Percentiles rank a stretch among this genome's conserved stretches.
Evolutionary conservation across 2,113 vertebrate genomes (phyloP).

Genomic region (Dromas ardeola): DNA sequence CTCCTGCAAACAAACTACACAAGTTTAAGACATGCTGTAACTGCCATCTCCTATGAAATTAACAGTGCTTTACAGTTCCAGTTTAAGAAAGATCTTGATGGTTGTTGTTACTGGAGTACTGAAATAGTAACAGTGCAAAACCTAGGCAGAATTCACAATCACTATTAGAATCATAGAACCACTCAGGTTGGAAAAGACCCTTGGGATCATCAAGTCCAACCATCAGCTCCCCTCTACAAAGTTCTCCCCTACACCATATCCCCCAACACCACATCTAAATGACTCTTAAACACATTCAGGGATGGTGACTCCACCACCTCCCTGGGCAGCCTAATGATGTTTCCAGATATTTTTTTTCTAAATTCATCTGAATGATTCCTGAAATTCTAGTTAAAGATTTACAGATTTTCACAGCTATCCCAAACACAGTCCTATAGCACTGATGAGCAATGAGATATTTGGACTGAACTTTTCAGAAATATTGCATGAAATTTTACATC

Average conservation of each 20-base stretch:
- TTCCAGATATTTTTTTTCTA: neutral
- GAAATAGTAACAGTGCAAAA: neutral
- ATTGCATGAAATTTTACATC: neutral
- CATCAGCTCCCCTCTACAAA: no score
- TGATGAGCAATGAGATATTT: constrained; percentile 15
- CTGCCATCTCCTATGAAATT: neutral
- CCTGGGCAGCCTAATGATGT: no score
- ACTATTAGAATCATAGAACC: no score
- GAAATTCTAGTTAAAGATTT: constrained; percentile 39
- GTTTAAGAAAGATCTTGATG: neutral
- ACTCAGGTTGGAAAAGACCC: no score
- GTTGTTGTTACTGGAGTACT: neutral
- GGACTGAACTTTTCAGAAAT: constrained; percentile 5
- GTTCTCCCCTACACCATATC: no score
- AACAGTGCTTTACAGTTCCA: neutral
- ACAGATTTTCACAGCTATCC: neutral
- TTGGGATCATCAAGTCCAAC: no score
- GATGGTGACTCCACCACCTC: no score
- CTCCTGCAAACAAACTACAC: neutral
- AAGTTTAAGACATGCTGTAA: neutral
- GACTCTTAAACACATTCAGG: no score
- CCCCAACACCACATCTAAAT: no score
- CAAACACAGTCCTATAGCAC: neutral
- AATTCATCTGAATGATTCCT: neutral
- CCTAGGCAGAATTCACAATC: neutral